These are phyloP conservation scores for Drosophila triauraria DNA, from an alignment of 1,140 invertebrate genomes.

Conservation along the genomic window DNA sequence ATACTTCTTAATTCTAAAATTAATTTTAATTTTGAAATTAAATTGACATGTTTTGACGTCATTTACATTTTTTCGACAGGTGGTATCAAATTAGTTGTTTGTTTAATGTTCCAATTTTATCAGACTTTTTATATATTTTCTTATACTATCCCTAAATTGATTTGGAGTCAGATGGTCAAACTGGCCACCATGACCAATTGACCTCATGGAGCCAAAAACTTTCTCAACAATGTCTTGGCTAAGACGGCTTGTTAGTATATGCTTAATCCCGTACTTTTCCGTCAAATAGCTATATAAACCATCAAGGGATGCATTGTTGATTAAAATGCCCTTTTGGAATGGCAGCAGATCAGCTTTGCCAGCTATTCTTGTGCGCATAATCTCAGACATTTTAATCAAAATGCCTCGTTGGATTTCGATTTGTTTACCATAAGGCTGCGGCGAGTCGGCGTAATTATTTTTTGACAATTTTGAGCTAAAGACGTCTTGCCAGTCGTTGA, in stretches of 20 bases:
- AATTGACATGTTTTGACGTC: background rate
- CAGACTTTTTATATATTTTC: slow-evolving; percentile 4
- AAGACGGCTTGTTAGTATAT: background rate
- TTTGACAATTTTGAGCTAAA: slow-evolving; percentile 29
- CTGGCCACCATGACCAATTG: slow-evolving; percentile 1
- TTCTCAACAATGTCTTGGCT: background rate
- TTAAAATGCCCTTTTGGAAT: slow-evolving; percentile 14
- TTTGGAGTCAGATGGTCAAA: slow-evolving; percentile 4
- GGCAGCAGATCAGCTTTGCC: slow-evolving; percentile 4
- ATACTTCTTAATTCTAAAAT: background rate
- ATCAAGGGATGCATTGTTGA: slow-evolving; percentile 5
- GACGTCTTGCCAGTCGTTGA: slow-evolving; percentile 27
- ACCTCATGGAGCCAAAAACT: background rate
- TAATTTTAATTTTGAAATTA: background rate
- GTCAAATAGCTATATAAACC: background rate
- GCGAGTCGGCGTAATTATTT: slow-evolving; percentile 5
- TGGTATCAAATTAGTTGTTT: background rate
- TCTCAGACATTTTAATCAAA: slow-evolving; percentile 18
- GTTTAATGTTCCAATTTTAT: background rate
- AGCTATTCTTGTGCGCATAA: slow-evolving; percentile 10
- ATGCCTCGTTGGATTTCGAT: slow-evolving; percentile 8
- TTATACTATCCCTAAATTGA: slow-evolving; percentile 1
- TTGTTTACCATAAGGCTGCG: slow-evolving; percentile 16
- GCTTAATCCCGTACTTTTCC: background rate
- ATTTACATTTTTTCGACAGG: too few species aligned